Base-by-base conservation (phyloP, 2,113 vertebrate species). In the Bucco capensis region DNA sequence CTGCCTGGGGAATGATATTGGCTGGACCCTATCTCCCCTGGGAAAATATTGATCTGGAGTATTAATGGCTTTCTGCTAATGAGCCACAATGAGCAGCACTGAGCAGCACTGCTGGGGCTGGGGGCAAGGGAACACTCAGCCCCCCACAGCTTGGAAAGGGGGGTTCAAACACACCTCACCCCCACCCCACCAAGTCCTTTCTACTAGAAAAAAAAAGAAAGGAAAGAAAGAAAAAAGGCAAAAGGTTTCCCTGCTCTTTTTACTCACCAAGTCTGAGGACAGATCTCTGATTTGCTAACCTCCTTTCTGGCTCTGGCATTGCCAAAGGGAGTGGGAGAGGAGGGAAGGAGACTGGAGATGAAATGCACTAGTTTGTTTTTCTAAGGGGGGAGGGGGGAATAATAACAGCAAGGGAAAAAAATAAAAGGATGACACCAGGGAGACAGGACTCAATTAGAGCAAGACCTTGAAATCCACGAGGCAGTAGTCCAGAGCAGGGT, bases 11-110 rank as follows among this genome's bases (percentile, higher is more conserved):
- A 71, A 62, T 37, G 11, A 42, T 18, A 76, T 40, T 27, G 91
- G 88, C 81, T 40, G 46, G 79, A 56, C 35, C 50, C 49, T 81
- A 56, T 93, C 81, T 88, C 78, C 69, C 66, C 79, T 9, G 40
- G 83, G 92, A 56, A 93, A 93, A 51, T 25, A 96, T 92, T 16
- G 73, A 96, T 72, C 73, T n/a, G 8, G 51, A 31, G 58, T 70
- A 94, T 89, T 83, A 94, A 96, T 80, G 90, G 90, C 82, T 92
- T 95, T 86, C 66, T 6, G 6, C 90, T 94, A 96, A 94, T 14
- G 49, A 92, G 87, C 35, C 71, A 54, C 91, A 91, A 76, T 49
- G 86, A 60, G 66, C 46, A 82, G 74, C 86, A 64, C 37, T 10
- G 89, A 88, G 83, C 90, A 84, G 57, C 42, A 2, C 76, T 42